Conservation (phyloP, 2,888 invertebrate genomes). For the Crocallis elinguaria region DNA sequence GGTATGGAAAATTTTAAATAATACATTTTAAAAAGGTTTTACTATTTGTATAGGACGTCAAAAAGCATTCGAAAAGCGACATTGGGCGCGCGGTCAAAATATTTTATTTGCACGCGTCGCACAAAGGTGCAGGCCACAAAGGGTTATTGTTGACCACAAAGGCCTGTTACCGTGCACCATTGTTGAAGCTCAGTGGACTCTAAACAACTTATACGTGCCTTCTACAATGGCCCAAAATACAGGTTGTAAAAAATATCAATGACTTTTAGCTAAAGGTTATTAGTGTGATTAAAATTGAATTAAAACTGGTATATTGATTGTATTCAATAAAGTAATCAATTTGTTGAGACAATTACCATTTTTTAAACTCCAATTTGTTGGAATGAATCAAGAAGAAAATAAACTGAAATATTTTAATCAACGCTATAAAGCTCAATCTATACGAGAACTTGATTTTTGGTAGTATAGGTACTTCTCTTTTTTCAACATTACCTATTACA, state of each 20-base stretch:
- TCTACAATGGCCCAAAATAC: conserved; percentile 13
- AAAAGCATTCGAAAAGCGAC: conserved; percentile 44
- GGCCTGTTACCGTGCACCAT: conserved; percentile 64
- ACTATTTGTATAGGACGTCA: conserved; percentile 54
- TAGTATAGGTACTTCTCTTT: too few relatives aligned
- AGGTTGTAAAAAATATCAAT: conserved; percentile 7
- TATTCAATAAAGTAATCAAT: conserved; percentile 30
- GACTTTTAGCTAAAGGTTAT: background rate
- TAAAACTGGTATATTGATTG: conserved; percentile 8
- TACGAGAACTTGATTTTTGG: too few relatives aligned
- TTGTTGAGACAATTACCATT: conserved; percentile 29
- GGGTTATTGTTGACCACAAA: conserved; percentile 46
- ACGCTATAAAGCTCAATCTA: too few relatives aligned
- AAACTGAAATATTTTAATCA: too few relatives aligned
- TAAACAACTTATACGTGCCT: conserved; percentile 56
- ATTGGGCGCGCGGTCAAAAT: conserved; percentile 53
- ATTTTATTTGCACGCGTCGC: conserved; percentile 68
- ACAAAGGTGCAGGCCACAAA: conserved; percentile 51
- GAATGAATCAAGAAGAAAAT: background rate
- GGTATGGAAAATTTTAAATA: background rate
- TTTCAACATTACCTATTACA: too few relatives aligned
- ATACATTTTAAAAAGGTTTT: background rate
- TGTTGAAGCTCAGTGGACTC: conserved; percentile 64
- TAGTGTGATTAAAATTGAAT: background rate
- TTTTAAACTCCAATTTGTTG: conserved; percentile 30